These are phyloP conservation scores for Bemisia tabaci DNA, from an alignment of 1,140 invertebrate species.

Conservation along the genomic window DNA sequence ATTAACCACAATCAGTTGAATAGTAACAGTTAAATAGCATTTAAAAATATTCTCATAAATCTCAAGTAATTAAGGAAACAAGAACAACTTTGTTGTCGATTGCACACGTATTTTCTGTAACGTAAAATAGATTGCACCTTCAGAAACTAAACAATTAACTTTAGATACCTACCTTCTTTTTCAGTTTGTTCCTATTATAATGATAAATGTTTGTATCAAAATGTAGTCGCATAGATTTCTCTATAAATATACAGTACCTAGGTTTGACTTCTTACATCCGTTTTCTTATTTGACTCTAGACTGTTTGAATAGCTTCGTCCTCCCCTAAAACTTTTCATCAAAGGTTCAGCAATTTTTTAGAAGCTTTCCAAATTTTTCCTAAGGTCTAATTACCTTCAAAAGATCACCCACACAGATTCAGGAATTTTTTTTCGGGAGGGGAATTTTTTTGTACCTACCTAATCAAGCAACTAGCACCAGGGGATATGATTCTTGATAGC, in stretches of 20 bases:
- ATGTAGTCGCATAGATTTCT: not conserved
- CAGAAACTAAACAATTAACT: not conserved
- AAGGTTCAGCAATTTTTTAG: too few species aligned
- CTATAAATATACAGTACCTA: not conserved
- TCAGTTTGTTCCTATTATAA: not conserved
- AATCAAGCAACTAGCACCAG: too few species aligned
- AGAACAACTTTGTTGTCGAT: not conserved
- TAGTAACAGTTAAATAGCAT: not conserved
- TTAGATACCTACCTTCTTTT: not conserved
- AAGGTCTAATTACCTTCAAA: too few species aligned
- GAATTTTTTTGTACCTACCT: too few species aligned
- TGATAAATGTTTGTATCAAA: not conserved
- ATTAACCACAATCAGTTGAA: not conserved
- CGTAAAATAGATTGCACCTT: not conserved
- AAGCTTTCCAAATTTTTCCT: too few species aligned
- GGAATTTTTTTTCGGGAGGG: too few species aligned
- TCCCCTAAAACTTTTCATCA: too few species aligned
- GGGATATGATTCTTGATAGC: too few species aligned
- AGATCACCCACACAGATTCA: too few species aligned
- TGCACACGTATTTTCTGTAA: not conserved
- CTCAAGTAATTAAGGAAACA: not conserved
- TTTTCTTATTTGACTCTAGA: too few species aligned
- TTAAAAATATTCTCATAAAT: not conserved
- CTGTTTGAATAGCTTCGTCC: too few species aligned
- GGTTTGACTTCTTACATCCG: not conserved